Percentiles rank a stretch among this genome's conserved stretches.
phyloP scores from a whole-genome alignment of 2,113 vertebrate species.

The Chionis minor region DNA sequence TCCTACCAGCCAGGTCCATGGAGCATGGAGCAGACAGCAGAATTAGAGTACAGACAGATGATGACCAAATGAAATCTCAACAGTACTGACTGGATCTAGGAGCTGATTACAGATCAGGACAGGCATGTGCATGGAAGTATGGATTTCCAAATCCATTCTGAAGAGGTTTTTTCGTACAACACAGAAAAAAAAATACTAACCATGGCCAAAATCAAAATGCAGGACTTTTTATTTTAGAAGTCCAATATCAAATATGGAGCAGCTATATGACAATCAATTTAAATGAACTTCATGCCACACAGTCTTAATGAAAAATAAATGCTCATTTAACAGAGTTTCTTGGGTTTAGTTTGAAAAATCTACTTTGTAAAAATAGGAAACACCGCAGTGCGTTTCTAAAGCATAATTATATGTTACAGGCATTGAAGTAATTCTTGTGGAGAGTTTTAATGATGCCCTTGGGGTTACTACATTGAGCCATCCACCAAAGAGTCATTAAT shows the following conservation, averaged over 20 bases:
- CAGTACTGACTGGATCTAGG: not conserved
- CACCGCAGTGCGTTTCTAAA: not conserved
- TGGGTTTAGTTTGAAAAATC: not conserved
- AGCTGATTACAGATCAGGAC: not conserved
- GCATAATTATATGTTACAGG: not conserved
- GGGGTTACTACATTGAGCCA: not conserved
- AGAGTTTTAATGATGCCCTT: conserved; percentile 19
- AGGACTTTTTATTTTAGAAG: not conserved
- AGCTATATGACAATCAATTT: not conserved
- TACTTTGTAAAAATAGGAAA: not conserved
- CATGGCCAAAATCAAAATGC: not conserved
- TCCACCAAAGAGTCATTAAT: not conserved
- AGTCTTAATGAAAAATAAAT: conserved; percentile 5
- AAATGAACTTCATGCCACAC: not conserved
- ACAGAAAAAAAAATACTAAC: not conserved
- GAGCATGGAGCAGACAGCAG: not conserved
- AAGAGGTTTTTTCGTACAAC: not conserved
- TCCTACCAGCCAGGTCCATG: not conserved
- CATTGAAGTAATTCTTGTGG: not conserved
- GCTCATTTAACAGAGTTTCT: not conserved
- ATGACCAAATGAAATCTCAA: not conserved
- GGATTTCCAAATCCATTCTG: not conserved
- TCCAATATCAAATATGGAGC: not conserved
- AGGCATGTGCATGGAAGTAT: not conserved
- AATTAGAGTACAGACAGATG: not conserved